Conservation (phyloP, 2,113 vertebrate genomes). For the Steatornis caripensis region DNA sequence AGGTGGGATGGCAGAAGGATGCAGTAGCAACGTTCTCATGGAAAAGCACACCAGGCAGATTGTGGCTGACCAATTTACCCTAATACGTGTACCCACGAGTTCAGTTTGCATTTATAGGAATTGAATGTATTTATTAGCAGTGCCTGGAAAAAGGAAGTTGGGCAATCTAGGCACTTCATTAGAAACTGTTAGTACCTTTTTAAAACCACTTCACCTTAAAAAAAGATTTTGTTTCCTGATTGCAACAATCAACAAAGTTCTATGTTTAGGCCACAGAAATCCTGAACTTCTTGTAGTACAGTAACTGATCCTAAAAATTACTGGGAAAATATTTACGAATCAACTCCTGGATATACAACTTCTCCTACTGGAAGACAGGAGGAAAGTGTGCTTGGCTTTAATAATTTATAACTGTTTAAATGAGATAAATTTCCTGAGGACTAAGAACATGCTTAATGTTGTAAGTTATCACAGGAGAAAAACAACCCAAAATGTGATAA, state of each 20-base stretch:
- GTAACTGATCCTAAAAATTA: background rate
- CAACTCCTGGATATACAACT: background rate
- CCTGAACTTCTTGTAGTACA: background rate
- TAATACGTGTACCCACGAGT: background rate
- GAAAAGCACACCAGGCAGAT: background rate
- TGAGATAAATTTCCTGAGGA: background rate
- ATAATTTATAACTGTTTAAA: background rate
- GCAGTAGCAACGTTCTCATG: background rate
- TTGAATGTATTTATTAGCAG: background rate
- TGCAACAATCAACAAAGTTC: background rate
- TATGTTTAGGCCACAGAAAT: background rate
- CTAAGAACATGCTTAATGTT: background rate
- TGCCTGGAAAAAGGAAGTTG: background rate
- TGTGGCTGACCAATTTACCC: background rate
- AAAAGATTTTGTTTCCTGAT: background rate
- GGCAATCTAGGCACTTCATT: background rate
- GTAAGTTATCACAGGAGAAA: background rate
- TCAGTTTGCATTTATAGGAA: background rate
- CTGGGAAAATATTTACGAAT: background rate
- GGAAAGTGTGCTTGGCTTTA: background rate
- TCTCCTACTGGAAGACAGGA: background rate
- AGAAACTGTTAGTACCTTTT: background rate
- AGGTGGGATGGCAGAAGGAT: background rate
- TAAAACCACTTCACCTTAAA: background rate
- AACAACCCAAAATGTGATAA: background rate